These are phyloP conservation scores for Marisa cornuarietis DNA, from an alignment of 1,140 invertebrate species.

Conservation along the genomic window DNA sequence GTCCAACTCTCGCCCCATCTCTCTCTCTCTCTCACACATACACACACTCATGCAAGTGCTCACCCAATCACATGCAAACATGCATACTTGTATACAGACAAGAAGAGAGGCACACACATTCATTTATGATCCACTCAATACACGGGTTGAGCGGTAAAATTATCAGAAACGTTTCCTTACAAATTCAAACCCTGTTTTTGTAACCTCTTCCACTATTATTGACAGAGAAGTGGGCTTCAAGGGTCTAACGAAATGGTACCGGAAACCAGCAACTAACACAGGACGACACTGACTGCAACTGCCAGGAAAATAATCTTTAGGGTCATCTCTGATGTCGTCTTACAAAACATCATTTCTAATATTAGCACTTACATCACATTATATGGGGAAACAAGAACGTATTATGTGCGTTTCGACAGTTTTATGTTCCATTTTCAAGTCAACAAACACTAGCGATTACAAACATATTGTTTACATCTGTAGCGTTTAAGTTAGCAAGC, in stretches of 20 bases:
- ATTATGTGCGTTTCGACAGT: no score
- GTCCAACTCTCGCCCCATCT: background rate
- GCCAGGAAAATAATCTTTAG: background rate
- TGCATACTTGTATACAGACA: background rate
- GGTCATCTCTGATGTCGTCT: background rate
- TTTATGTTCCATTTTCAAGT: no score
- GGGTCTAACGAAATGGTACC: background rate
- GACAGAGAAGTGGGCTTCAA: background rate
- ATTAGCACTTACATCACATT: no score
- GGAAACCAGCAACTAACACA: background rate
- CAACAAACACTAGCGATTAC: no score
- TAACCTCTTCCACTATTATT: background rate
- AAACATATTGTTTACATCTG: no score
- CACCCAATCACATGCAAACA: background rate
- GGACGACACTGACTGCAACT: background rate
- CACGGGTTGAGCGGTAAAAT: background rate
- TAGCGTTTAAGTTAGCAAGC: no score
- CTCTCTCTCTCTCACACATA: slow-evolving; percentile 9
- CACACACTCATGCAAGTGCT: background rate
- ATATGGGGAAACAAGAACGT: no score
- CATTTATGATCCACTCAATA: background rate
- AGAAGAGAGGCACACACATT: background rate
- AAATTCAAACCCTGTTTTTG: background rate
- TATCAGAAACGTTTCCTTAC: no score
- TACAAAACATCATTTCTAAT: no score